phyloP scores from a whole-genome alignment of 2,797 vertebrate species.

The Danionella dracula region DNA sequence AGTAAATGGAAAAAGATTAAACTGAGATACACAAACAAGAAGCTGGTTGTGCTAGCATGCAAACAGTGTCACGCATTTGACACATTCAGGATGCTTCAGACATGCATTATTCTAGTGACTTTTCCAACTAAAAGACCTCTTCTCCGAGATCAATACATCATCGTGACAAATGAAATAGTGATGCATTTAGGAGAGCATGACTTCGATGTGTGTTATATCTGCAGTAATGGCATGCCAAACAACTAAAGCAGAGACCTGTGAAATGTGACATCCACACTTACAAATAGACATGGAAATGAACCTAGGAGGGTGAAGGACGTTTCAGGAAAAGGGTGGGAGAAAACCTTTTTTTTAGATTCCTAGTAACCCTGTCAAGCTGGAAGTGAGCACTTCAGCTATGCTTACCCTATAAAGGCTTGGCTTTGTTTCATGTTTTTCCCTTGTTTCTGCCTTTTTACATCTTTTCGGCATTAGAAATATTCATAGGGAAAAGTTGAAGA shows the following conservation, averaged over 20 bases:
- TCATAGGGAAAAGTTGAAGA: conserved; percentile 70
- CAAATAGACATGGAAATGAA: conserved; percentile 7
- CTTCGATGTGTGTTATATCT: neutral
- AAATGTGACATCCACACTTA: neutral
- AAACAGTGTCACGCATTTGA: neutral
- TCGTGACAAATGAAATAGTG: neutral
- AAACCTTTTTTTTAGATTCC: conserved; percentile 24
- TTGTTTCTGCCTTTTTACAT: conserved; percentile 58
- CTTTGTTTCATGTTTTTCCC: conserved; percentile 53
- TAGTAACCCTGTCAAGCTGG: conserved; percentile 60
- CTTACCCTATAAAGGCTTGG: conserved; percentile 35
- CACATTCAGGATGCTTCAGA: conserved; percentile 1
- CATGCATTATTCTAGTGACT: conserved; percentile 13
- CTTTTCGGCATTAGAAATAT: conserved; percentile 61
- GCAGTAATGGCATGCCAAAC: neutral
- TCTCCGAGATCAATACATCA: neutral
- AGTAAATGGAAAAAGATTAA: conserved; percentile 25
- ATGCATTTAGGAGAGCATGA: neutral
- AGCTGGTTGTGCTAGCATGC: neutral
- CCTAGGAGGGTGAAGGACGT: neutral
- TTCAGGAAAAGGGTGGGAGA: neutral
- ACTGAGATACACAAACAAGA: neutral
- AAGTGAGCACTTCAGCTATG: conserved; percentile 51
- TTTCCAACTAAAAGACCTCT: conserved; percentile 9
- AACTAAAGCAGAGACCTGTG: neutral